Evolutionary conservation across 2,797 vertebrate genomes (phyloP).

Genomic region (Gila robusta): DNA sequence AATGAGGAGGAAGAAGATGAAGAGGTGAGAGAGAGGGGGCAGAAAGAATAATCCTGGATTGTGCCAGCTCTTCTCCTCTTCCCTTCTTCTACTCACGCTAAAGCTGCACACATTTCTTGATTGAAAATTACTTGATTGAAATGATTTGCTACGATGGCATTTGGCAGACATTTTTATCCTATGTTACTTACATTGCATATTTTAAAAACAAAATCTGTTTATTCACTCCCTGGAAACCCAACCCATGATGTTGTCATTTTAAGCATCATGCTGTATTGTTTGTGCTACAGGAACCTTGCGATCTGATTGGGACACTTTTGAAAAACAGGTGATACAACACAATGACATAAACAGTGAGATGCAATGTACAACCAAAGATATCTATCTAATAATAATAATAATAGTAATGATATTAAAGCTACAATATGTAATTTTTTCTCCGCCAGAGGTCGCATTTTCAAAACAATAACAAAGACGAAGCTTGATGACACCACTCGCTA

Average conservation of each 20-base stretch:
- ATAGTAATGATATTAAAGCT: background rate
- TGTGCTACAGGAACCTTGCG: background rate
- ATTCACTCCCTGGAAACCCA: background rate
- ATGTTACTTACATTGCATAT: background rate
- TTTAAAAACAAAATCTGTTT: too few relatives aligned
- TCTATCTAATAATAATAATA: background rate
- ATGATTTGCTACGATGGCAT: background rate
- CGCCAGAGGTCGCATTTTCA: too few relatives aligned
- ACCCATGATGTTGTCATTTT: background rate
- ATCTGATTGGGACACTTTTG: background rate
- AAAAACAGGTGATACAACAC: background rate
- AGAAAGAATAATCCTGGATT: conserved; percentile 34
- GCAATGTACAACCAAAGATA: background rate
- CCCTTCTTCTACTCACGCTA: background rate
- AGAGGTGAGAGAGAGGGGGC: background rate
- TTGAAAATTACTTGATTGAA: background rate
- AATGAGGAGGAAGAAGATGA: conserved; percentile 36
- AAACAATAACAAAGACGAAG: too few relatives aligned
- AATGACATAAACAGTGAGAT: background rate
- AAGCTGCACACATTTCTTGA: background rate
- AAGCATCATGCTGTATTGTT: background rate
- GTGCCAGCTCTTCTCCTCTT: background rate
- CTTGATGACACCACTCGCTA: too few relatives aligned
- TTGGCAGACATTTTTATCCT: background rate
- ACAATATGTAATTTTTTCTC: too few relatives aligned